Evolutionary conservation across 2,888 invertebrate species (phyloP), one percentile per base, ranked within the genome.

Genomic region (Thera britannica): DNA sequence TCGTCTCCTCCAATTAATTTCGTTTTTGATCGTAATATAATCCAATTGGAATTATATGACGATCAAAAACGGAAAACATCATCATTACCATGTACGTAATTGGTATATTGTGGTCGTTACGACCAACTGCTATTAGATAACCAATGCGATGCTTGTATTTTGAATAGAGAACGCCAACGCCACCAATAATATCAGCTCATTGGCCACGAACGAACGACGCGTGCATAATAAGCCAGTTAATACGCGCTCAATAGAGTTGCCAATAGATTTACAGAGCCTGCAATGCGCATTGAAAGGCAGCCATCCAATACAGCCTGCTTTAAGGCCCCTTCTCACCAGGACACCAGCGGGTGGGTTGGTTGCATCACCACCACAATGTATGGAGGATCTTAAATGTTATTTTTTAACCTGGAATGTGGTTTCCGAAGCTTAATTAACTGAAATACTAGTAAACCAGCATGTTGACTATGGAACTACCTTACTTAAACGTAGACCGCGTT

Each of bases 241-340:
- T 46, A 57, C 46, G 11, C 58, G 46, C 4, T 34, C 44, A 61
- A 44, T 54, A 38, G 51, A 12, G 11, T 35, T 54, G 2, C 23
- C 5, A 52, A 54, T 51, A 52, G 52, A 60, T 60, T 52, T 52
- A 41, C 44, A 34, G 61, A 6, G 23, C 41, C 52, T 61, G 54
- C 61, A 44, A 34, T 44, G 44, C 52, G 61, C 44, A 8, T 34
- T 0, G 6, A 44, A 23, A 34, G 44, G 34, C 46, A 34, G 58
- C 46, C 11, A 7, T 23, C 34, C 23, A 44, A 61, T 41, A 34
- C 11, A 34, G 9, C 44, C 34, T 1, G n/a, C 8, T n/a, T 23
- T 23, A 23, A 0, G 23, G 23, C 23, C 23, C 23, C 1, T 23
- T 23, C 23, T 23, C 23, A 23, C 23, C 23, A 23, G 23, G 23